phyloP scores from a whole-genome alignment of 2,888 invertebrate genomes.

The Lasioglossum marginatum region DNA sequence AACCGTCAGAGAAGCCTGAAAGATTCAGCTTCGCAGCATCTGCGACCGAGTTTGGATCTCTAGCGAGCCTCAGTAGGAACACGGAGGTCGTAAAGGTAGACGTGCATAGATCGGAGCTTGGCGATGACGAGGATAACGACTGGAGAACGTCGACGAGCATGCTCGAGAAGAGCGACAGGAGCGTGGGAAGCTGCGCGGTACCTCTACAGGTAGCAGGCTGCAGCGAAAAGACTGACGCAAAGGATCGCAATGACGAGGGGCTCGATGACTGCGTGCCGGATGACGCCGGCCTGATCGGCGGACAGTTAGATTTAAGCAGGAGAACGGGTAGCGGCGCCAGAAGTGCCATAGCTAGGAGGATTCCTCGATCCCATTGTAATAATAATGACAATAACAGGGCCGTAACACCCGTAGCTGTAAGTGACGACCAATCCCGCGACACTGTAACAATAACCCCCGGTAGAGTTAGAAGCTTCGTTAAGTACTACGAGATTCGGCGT shows the following conservation, averaged over 20 bases:
- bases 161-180: neutral
- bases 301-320: conserved; percentile 38
- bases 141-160: neutral
- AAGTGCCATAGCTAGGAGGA: conserved; percentile 81
- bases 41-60: neutral
- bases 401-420: conserved; percentile 80
- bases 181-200: conserved; percentile 14
- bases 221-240: conserved; percentile 57
- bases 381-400: conserved; percentile 82
- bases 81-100: neutral
- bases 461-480: conserved; percentile 82
- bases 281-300: conserved; percentile 21
- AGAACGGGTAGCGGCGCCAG: conserved; percentile 69
- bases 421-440: conserved; percentile 80
- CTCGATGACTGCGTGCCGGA: conserved; percentile 13
- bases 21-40: neutral
- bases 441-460: conserved; percentile 79
- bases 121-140: neutral
- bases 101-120: neutral
- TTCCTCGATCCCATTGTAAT: conserved; percentile 73
- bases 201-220: conserved; percentile 32
- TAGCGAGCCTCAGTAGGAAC: neutral
- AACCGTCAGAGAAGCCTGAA: neutral
- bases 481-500: conserved; percentile 79
- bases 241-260: conserved; percentile 18